Conservation (phyloP, 2,797 vertebrate species). For the Megaceryle alcyon region DNA sequence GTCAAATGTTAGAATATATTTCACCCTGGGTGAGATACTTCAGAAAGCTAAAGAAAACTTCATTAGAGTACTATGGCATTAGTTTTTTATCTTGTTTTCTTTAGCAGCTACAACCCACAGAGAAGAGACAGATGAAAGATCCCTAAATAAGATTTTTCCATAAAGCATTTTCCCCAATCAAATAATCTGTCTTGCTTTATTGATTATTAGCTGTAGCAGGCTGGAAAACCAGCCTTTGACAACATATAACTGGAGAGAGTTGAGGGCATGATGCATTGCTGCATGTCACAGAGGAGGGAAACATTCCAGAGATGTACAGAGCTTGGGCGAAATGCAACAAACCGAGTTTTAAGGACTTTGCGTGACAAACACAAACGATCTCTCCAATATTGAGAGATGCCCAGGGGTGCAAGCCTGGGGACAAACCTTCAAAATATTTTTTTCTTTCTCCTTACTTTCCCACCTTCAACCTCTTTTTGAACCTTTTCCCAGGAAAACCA, state of each 20-base stretch:
- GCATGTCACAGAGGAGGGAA: not conserved
- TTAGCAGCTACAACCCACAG: not conserved
- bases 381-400: not conserved
- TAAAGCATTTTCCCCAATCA: not conserved
- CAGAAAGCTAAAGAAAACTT: not conserved
- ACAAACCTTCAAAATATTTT: not conserved
- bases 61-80: not conserved
- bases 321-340: not conserved
- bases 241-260: not conserved
- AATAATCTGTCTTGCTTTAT: not conserved
- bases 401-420: not conserved
- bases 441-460: not conserved
- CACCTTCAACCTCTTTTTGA: not conserved
- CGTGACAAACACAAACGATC: fast-evolving
- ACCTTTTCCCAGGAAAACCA: not conserved
- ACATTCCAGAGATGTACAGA: not conserved
- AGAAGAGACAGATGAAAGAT: not conserved
- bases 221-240: not conserved
- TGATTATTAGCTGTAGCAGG: not conserved
- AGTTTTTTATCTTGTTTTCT: not conserved
- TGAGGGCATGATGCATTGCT: not conserved
- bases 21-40: not conserved
- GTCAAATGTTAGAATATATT: not conserved
- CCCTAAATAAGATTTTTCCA: not conserved
- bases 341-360: not conserved